These are phyloP conservation scores for Parapristionchus giblindavisi DNA, from an alignment of 2,888 invertebrate species.

Conservation along the genomic window DNA sequence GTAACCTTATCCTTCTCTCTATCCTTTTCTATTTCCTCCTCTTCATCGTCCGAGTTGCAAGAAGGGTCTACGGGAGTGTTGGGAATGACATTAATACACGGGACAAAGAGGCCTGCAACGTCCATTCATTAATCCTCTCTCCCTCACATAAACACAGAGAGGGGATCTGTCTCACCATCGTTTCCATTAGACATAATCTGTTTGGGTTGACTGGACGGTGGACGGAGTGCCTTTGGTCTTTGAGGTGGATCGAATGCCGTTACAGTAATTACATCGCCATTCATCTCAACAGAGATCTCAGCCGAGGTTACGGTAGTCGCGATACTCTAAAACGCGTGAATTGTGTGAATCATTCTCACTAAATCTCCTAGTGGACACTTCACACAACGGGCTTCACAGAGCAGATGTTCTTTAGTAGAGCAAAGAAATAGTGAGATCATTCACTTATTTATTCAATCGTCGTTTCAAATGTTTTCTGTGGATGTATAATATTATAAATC, in stretches of 20 bases:
- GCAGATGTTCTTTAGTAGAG: too few relatives aligned
- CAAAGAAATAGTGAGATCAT: too few relatives aligned
- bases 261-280: slow-evolving; percentile 71
- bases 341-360: too few relatives aligned
- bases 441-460: too few relatives aligned
- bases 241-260: slow-evolving; percentile 58
- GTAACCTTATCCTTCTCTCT: slow-evolving; percentile 6
- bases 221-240: slow-evolving; percentile 29
- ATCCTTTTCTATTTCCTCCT: slow-evolving; percentile 38
- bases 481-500: too few relatives aligned
- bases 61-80: slow-evolving; percentile 64
- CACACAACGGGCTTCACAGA: too few relatives aligned
- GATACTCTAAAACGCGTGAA: not conserved
- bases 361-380: too few relatives aligned
- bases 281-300: too few relatives aligned
- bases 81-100: slow-evolving; percentile 68
- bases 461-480: too few relatives aligned
- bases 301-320: slow-evolving; percentile 36
- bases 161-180: too few relatives aligned
- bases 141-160: not conserved
- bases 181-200: too few relatives aligned
- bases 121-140: not conserved
- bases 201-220: not conserved
- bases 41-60: slow-evolving; percentile 38
- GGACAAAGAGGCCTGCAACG: slow-evolving; percentile 55